Percentiles rank a stretch among this genome's conserved stretches.
phyloP scores from a whole-genome alignment of 2,113 vertebrate genomes.

The Ophiodon elongatus region DNA sequence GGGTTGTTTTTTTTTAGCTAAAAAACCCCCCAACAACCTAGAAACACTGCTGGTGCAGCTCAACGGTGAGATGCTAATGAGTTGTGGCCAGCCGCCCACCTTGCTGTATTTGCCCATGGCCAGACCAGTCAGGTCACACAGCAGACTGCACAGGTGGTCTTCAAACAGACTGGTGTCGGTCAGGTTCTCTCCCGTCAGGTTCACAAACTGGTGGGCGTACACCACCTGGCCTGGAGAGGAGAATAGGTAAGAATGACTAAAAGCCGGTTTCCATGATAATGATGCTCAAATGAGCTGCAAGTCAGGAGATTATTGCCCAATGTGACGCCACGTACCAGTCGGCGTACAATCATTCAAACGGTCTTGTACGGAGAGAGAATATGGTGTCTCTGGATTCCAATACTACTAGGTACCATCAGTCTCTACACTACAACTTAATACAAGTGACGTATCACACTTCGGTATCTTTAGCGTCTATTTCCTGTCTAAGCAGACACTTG shows the following conservation, averaged over 20 bases:
- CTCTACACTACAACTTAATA: not conserved
- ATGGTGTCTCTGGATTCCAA: not conserved
- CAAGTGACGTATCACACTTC: not conserved
- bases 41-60: constrained; percentile 19
- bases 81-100: constrained; percentile 82
- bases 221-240: constrained; percentile 90
- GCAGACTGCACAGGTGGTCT: constrained; percentile 90
- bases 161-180: constrained; percentile 94
- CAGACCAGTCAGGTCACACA: constrained; percentile 90
- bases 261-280: constrained; percentile 29
- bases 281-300: constrained; percentile 23
- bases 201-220: constrained; percentile 92
- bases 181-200: constrained; percentile 92
- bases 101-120: constrained; percentile 92
- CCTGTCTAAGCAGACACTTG: constrained; percentile 67
- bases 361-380: not conserved
- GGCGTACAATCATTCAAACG: not conserved
- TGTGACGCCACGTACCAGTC: not conserved
- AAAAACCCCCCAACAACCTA: constrained; percentile 1
- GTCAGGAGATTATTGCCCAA: constrained; percentile 17
- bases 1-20: not conserved
- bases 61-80: constrained; percentile 18
- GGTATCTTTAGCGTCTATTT: not conserved
- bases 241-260: constrained; percentile 52
- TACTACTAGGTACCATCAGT: not conserved